Evolutionary conservation across 64 coral and sea anemone genomes (phyloP).

Genomic region (Cladopsammia gracilis): DNA sequence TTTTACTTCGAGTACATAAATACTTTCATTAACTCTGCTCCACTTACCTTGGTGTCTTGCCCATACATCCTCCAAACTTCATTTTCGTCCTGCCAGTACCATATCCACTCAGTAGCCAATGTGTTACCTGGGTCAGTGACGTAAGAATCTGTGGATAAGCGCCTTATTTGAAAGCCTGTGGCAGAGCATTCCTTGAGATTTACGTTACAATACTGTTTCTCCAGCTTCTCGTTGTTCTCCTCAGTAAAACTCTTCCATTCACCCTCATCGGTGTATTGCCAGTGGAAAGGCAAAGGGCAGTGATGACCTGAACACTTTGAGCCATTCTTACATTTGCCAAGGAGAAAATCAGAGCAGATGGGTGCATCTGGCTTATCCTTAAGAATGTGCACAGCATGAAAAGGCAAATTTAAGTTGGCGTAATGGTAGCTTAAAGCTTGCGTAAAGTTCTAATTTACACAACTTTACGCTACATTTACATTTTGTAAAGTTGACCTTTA

Average conservation of each 20-base stretch:
- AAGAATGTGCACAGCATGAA: slow-evolving; percentile 28
- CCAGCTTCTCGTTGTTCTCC: slow-evolving; percentile 72
- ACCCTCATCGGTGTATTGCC: slow-evolving; percentile 48
- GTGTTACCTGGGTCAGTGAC: not conserved
- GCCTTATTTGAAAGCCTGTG: slow-evolving; percentile 7
- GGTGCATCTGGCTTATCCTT: not conserved
- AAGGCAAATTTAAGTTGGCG: too few species aligned
- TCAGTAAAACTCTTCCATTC: slow-evolving; percentile 61
- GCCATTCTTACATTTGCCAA: slow-evolving; percentile 74
- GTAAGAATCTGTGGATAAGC: slow-evolving; percentile 75
- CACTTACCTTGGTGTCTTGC: slow-evolving; percentile 37
- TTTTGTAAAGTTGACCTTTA: too few species aligned
- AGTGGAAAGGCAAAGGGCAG: slow-evolving; percentile 74
- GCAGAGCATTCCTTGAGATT: not conserved
- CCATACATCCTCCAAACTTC: slow-evolving; percentile 64
- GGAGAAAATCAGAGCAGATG: slow-evolving; percentile 72
- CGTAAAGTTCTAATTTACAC: too few species aligned
- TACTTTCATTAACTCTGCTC: not conserved
- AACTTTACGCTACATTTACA: too few species aligned
- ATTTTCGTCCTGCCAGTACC: slow-evolving; percentile 79
- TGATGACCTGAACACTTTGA: slow-evolving; percentile 65
- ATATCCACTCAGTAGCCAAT: slow-evolving; percentile 75
- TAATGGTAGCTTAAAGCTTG: too few species aligned
- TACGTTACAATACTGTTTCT: slow-evolving; percentile 79
- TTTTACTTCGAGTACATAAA: too few species aligned